Base-by-base conservation (phyloP, 2,113 vertebrate genomes). In the Maylandia zebra region DNA sequence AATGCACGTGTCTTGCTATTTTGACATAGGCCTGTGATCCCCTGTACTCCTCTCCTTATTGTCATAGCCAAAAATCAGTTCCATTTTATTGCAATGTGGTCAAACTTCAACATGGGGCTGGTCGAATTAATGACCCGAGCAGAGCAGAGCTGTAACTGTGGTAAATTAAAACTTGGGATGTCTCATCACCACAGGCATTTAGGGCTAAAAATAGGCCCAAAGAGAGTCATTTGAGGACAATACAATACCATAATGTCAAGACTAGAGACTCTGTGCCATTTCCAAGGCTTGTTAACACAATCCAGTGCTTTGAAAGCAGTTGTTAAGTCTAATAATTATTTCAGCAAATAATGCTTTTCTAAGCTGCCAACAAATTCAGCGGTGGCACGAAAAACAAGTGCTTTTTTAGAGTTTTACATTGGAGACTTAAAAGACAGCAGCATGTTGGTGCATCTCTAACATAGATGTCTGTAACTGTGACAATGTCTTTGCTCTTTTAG, bases 401-500 rank as follows among this genome's bases (percentile, higher is more conserved):
- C 14, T 86, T 80, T 87, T 50, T 57, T 45, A 88, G 79, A 90
- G 89, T 87, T 95, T 94, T 82, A 87, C 87, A 90, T 93, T 57
- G 91, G 69, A 45, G 22, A 76, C 74, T 84, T 89, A 16, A 90
- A 93, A 90, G 80, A 48, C 79, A 24, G 81, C 59, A 48, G 45
- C 53, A 82, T 38, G 34, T 55, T 83, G 59, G 78, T 32, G 22
- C 83, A 82, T 87, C 27, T 69, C 86, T 92, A 83, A 88, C 56
- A 61, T 81, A 85, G 82, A 89, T 86, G 55, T 66, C 83, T 91
- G 36, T 92, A 79, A 91, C 52, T 83, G 38, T 76, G 32, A 83
- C 12, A 13, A n/a, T 83, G 81, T 53, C 90, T 22, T 88, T 4
- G n/a, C 86, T 84, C 17, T 88, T 59, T 24, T 90, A 99, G 98